phyloP scores from a whole-genome alignment of 1,140 invertebrate species.

The Zaprionus ghesquierei region DNA sequence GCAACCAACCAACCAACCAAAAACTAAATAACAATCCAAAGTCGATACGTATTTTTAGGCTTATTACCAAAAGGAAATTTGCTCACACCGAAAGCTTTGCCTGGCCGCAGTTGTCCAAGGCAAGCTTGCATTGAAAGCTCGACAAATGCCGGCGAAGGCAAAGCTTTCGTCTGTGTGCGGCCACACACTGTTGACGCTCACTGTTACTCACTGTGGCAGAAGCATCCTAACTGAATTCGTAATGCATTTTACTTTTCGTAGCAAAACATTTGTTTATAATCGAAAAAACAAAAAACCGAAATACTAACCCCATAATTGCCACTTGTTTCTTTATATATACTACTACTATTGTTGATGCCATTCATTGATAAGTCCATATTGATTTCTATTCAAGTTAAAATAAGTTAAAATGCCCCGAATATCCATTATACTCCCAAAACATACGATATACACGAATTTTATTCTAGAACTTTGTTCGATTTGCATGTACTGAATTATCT shows the following conservation, averaged over 20 bases:
- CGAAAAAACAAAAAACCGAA: conserved; percentile 29
- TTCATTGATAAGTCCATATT: conserved; percentile 35
- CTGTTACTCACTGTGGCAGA: conserved; percentile 26
- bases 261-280: conserved; percentile 42
- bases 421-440: not conserved
- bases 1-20: conserved; percentile 21
- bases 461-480: conserved; percentile 65
- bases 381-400: conserved; percentile 32
- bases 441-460: conserved; percentile 55
- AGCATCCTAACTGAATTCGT: conserved; percentile 17
- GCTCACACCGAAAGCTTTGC: conserved; percentile 62
- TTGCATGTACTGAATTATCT: conserved; percentile 69
- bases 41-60: conserved; percentile 83
- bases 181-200: conserved; percentile 31
- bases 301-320: conserved; percentile 48
- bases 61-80: conserved; percentile 49
- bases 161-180: conserved; percentile 65
- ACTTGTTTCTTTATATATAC: conserved; percentile 35
- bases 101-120: conserved; percentile 38
- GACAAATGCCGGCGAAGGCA: conserved; percentile 48
- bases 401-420: conserved; percentile 1
- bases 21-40: conserved; percentile 75
- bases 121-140: not conserved
- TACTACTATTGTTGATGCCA: conserved; percentile 65
- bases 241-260: conserved; percentile 64